Conservation (phyloP, 2,113 vertebrate genomes). For the Megaceryle maxima region DNA sequence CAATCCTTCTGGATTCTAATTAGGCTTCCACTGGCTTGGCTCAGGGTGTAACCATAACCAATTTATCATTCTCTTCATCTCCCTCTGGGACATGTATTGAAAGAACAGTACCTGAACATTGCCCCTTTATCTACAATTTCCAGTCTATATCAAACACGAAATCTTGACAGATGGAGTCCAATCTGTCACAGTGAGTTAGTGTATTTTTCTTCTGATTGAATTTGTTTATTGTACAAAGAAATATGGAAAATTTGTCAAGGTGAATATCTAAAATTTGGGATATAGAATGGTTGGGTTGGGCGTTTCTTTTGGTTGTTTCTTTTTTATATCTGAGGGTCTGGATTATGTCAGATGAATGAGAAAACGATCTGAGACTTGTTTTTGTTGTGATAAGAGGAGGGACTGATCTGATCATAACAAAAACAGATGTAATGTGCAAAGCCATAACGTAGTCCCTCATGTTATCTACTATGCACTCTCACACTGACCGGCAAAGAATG, state of each 20-base stretch:
- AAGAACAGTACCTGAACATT: conserved; percentile 59
- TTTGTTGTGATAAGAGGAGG: conserved; percentile 35
- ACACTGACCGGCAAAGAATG: conserved; percentile 15
- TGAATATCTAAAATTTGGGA: background rate
- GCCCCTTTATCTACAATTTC: conserved; percentile 57
- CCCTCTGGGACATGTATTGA: background rate
- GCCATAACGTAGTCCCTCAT: conserved; percentile 3
- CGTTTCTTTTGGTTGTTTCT: background rate
- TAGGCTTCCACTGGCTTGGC: conserved; percentile 54
- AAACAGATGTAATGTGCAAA: conserved; percentile 56
- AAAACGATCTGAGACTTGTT: background rate
- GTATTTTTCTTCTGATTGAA: conserved; percentile 23
- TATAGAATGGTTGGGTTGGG: background rate
- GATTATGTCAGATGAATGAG: background rate
- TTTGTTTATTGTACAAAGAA: conserved; percentile 19
- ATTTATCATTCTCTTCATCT: conserved; percentile 59
- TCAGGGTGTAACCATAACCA: conserved; percentile 43
- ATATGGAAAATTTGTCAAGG: background rate
- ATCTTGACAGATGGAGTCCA: conserved; percentile 67
- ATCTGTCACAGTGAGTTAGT: conserved; percentile 52
- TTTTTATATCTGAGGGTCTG: background rate
- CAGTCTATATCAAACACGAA: conserved; percentile 57
- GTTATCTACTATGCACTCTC: conserved; percentile 17
- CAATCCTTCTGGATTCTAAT: conserved; percentile 47
- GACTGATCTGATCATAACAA: conserved; percentile 40